Evolutionary conservation across 2,113 vertebrate genomes (phyloP).

Genomic region (Erythrocercus mccallii): DNA sequence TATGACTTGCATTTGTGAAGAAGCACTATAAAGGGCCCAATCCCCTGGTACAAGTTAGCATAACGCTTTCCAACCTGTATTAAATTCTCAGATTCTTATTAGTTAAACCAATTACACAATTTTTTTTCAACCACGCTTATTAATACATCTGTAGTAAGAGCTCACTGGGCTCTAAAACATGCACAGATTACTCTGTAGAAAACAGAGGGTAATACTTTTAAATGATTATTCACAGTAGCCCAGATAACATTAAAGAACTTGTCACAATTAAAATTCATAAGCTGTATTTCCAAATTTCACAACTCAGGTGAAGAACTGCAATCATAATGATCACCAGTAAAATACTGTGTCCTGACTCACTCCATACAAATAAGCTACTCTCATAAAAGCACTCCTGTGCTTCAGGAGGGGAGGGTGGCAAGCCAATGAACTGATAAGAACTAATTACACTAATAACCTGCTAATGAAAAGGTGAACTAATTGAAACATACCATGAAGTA

Average conservation of each 20-base stretch:
- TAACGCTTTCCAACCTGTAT: not conserved
- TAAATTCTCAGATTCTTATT: not conserved
- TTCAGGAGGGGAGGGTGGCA: not conserved
- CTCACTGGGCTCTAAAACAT: not conserved
- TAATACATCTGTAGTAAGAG: not conserved
- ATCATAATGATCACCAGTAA: not conserved
- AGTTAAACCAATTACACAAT: not conserved
- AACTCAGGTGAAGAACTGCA: not conserved
- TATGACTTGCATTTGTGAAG: not conserved
- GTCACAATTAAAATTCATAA: not conserved
- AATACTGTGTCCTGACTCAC: not conserved
- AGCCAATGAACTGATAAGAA: slow-evolving; percentile 4
- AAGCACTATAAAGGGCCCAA: not conserved
- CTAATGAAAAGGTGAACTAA: slow-evolving; percentile 31
- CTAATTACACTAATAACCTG: not conserved
- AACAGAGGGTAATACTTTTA: not conserved
- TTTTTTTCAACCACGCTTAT: not conserved
- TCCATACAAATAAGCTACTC: not conserved
- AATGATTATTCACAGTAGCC: not conserved
- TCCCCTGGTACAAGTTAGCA: not conserved
- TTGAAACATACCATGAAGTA: not conserved
- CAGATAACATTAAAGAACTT: not conserved
- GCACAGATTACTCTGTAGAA: not conserved
- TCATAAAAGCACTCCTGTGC: not conserved
- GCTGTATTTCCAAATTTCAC: not conserved